A percentile compares a stretch with the other conserved stretches of the same genome.
Evolutionary conservation across 1,140 invertebrate species (phyloP).

Genomic region (Camponotus vicinus): DNA sequence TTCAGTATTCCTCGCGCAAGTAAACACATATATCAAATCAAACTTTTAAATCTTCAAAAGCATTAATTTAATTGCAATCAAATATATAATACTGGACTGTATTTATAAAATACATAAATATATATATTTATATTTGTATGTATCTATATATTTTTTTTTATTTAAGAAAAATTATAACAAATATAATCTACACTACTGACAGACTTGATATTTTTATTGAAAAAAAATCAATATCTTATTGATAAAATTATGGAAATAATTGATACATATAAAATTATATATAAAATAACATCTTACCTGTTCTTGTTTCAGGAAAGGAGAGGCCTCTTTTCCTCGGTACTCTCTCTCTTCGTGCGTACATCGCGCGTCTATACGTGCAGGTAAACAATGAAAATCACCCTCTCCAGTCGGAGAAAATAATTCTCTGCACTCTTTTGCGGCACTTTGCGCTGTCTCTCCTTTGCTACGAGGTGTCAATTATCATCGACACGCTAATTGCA

Average conservation of each 20-base stretch:
- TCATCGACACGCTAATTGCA: conserved; percentile 30
- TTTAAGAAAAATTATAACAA: neutral
- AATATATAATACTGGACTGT: neutral
- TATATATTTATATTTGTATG: too few species aligned
- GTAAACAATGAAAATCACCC: conserved; percentile 35
- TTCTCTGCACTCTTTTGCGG: conserved; percentile 22
- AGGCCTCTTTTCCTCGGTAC: conserved; percentile 73
- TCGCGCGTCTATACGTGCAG: neutral
- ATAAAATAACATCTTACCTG: conserved; percentile 67
- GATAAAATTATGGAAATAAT: neutral
- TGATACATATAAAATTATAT: neutral
- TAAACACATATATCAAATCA: conserved; percentile 32
- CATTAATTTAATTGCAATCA: neutral
- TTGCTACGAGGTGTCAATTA: conserved; percentile 37
- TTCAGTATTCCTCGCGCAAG: conserved; percentile 20
- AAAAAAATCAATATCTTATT: neutral
- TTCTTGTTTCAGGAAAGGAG: conserved; percentile 64
- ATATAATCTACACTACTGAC: neutral
- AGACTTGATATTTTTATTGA: neutral
- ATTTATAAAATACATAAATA: conserved; percentile 16
- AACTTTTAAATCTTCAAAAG: neutral
- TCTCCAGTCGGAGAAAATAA: neutral
- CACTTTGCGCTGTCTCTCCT: neutral
- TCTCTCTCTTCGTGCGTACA: conserved; percentile 68
- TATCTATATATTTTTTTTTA: too few species aligned